Conservation (phyloP, 1,140 invertebrate species). For the Spodoptera frugiperda region DNA sequence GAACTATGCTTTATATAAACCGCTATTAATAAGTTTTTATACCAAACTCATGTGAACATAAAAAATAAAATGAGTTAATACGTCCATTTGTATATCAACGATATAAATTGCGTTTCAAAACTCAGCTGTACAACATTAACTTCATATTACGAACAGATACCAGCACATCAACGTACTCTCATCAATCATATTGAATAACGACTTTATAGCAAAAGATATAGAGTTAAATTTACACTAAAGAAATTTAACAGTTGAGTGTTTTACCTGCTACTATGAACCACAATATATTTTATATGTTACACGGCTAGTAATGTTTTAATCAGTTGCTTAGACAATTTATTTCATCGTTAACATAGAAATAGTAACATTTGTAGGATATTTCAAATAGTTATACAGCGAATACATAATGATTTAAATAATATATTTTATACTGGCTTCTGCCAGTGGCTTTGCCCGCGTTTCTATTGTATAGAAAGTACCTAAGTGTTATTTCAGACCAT, state of each 20-base stretch:
- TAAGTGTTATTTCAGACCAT: no score
- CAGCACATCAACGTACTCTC: background rate
- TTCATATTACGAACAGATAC: conserved; percentile 2
- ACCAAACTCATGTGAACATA: background rate
- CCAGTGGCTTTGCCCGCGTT: no score
- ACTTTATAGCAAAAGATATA: no score
- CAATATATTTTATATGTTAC: conserved; percentile 31
- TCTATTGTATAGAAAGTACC: no score
- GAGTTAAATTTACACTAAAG: no score
- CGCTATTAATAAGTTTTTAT: no score
- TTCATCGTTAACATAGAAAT: conserved; percentile 27
- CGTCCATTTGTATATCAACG: conserved; percentile 24
- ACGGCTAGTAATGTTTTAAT: conserved; percentile 39
- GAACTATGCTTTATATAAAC: no score
- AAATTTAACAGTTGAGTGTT: no score
- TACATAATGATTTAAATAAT: background rate
- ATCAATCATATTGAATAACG: no score
- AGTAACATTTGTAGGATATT: background rate
- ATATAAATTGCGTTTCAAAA: conserved; percentile 24
- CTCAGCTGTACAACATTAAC: conserved; percentile 11
- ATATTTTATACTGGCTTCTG: no score
- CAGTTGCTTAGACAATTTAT: conserved; percentile 26
- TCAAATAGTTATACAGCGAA: background rate
- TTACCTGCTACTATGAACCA: background rate
- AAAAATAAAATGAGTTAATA: background rate